phyloP scores from a whole-genome alignment of 2,113 vertebrate genomes.

The Lonchura striata region DNA sequence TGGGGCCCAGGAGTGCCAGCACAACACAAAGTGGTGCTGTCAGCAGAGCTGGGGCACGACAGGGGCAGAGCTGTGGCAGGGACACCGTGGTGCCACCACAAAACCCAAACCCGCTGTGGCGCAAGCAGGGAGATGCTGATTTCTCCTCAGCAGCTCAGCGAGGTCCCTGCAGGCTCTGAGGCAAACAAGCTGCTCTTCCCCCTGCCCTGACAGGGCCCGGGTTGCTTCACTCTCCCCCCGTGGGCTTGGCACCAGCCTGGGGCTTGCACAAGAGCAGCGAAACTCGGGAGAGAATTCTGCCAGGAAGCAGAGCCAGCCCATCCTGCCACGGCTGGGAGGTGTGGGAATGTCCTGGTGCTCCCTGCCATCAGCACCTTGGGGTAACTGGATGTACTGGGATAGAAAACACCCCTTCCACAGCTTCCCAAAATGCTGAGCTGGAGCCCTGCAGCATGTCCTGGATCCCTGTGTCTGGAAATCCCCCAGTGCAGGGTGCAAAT shows the following conservation, averaged over 20 bases:
- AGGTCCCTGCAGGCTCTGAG: neutral
- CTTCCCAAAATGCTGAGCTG: neutral
- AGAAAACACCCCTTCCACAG: neutral
- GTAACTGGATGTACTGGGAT: accelerated
- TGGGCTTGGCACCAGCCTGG: neutral
- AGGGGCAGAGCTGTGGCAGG: neutral
- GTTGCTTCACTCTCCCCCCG: neutral
- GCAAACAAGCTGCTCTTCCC: neutral
- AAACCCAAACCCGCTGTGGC: neutral
- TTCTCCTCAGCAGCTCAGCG: neutral
- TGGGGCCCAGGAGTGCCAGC: neutral
- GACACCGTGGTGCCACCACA: neutral
- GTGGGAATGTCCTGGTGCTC: neutral
- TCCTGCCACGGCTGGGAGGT: accelerated
- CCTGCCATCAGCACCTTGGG: accelerated
- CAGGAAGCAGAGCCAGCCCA: neutral
- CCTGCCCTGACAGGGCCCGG: neutral
- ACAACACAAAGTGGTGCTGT: accelerated
- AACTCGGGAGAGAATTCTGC: neutral
- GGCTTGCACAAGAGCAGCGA: neutral
- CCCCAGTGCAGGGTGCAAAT: accelerated
- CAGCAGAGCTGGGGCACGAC: neutral
- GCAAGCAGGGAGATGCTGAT: neutral
- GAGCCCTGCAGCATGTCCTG: accelerated
- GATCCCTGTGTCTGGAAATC: accelerated